Evolutionary conservation across 2,888 invertebrate genomes (phyloP).

Genomic region (Callosobruchus maculatus): DNA sequence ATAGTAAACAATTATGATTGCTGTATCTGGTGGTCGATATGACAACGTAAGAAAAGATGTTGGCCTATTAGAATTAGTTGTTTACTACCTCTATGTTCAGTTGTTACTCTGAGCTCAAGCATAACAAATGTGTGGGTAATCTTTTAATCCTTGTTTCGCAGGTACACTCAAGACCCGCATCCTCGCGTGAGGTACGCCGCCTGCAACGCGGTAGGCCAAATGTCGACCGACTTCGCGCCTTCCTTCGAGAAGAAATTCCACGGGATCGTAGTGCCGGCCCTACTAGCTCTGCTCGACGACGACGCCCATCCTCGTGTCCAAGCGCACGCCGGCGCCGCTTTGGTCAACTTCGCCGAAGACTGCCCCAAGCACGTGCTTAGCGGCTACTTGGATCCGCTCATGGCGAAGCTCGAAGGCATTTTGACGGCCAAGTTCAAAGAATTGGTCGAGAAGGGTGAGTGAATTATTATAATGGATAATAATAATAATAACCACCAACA

Average conservation of each 20-base stretch:
- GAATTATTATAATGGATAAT: background rate
- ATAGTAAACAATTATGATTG: too few relatives aligned
- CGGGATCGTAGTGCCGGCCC: conserved; percentile 87
- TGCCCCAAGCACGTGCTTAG: conserved; percentile 93
- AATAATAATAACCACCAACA: too few relatives aligned
- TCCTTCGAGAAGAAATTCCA: conserved; percentile 97
- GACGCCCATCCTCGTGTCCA: conserved; percentile 90
- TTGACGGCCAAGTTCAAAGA: conserved; percentile 92
- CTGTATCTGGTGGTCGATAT: too few relatives aligned
- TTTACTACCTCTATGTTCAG: too few relatives aligned
- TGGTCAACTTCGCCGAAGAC: conserved; percentile 99
- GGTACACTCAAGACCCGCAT: conserved; percentile 60
- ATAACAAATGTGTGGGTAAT: too few relatives aligned
- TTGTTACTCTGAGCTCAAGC: too few relatives aligned
- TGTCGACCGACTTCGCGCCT: conserved; percentile 98
- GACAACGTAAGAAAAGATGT: too few relatives aligned
- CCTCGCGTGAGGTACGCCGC: conserved; percentile 94
- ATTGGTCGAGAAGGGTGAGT: conserved; percentile 68
- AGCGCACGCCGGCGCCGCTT: conserved; percentile 86
- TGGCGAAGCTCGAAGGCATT: conserved; percentile 85
- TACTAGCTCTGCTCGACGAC: conserved; percentile 86
- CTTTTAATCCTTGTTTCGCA: too few relatives aligned
- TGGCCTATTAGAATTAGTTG: too few relatives aligned
- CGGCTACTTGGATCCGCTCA: conserved; percentile 86
- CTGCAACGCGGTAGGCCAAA: conserved; percentile 98